phyloP scores from a whole-genome alignment of 2,888 invertebrate species.

The Serripes groenlandicus region DNA sequence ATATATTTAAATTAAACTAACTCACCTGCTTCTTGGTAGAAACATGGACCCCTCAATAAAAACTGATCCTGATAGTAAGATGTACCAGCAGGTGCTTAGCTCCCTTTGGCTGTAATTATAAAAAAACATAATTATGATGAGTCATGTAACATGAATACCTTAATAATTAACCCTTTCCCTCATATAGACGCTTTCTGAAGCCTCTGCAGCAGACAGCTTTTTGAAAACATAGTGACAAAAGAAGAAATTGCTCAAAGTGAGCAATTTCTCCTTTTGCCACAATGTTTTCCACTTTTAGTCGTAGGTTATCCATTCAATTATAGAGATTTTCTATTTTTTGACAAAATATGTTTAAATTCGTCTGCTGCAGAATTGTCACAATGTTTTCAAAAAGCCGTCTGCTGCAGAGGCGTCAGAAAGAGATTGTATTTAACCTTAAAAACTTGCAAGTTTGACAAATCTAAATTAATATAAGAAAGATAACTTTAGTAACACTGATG shows the following conservation, averaged over 20 bases:
- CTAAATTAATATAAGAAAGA: too few relatives aligned
- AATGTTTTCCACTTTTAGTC: background rate
- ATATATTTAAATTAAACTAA: too few relatives aligned
- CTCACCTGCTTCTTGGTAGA: constrained; percentile 92
- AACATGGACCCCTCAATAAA: constrained; percentile 95
- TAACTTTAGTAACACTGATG: too few relatives aligned
- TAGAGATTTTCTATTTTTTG: too few relatives aligned
- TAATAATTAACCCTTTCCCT: background rate
- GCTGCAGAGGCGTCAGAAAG: too few relatives aligned
- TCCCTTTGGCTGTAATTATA: constrained; percentile 91
- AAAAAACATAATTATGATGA: background rate
- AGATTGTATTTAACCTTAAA: too few relatives aligned
- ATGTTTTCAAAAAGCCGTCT: too few relatives aligned
- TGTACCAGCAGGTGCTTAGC: constrained; percentile 93
- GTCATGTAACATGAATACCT: background rate
- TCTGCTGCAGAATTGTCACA: too few relatives aligned
- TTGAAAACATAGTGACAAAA: background rate
- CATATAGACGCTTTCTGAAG: background rate
- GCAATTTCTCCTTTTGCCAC: background rate
- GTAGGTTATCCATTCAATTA: too few relatives aligned
- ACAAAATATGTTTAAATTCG: too few relatives aligned
- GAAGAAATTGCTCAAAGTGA: background rate
- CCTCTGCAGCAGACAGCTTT: background rate
- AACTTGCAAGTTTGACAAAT: too few relatives aligned
- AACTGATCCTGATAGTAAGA: constrained; percentile 93